Evolutionary conservation across 2,113 vertebrate genomes (phyloP).

Genomic region (Gopherus evgoodei): DNA sequence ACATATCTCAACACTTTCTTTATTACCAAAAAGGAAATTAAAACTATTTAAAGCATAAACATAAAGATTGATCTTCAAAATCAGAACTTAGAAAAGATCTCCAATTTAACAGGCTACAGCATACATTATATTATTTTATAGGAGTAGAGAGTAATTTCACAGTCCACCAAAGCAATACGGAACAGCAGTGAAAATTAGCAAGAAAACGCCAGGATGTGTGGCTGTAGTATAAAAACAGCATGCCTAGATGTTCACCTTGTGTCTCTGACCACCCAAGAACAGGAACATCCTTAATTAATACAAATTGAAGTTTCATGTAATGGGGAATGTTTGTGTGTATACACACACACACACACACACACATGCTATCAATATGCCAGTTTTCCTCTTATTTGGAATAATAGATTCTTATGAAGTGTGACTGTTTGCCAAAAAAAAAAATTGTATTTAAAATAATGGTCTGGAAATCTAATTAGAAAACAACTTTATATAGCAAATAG

Average conservation of each 20-base stretch:
- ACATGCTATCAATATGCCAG: not conserved
- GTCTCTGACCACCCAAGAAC: slow-evolving; percentile 11
- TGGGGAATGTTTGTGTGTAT: not conserved
- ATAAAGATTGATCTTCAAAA: not conserved
- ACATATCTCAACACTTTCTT: not conserved
- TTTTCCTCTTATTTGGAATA: not conserved
- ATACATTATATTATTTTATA: not conserved
- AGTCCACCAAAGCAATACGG: slow-evolving; percentile 23
- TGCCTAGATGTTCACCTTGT: slow-evolving; percentile 18
- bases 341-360: too few relatives aligned
- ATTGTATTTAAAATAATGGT: not conserved
- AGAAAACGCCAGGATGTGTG: slow-evolving; percentile 21
- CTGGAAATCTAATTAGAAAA: not conserved
- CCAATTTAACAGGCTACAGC: not conserved
- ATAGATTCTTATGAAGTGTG: not conserved
- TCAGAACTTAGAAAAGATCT: not conserved
- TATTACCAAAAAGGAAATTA: not conserved
- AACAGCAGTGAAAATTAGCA: slow-evolving; percentile 41
- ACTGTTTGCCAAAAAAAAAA: slow-evolving; percentile 1
- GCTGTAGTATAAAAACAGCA: not conserved
- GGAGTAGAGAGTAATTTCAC: slow-evolving; percentile 34
- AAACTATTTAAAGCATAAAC: not conserved
- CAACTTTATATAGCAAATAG: not conserved
- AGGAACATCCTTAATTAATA: slow-evolving; percentile 49
- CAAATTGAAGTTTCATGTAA: slow-evolving; percentile 15